Percentiles rank a stretch among this genome's conserved stretches.
Evolutionary conservation across 2,113 vertebrate genomes (phyloP).

Genomic region (Hippopotamus amphibius): DNA sequence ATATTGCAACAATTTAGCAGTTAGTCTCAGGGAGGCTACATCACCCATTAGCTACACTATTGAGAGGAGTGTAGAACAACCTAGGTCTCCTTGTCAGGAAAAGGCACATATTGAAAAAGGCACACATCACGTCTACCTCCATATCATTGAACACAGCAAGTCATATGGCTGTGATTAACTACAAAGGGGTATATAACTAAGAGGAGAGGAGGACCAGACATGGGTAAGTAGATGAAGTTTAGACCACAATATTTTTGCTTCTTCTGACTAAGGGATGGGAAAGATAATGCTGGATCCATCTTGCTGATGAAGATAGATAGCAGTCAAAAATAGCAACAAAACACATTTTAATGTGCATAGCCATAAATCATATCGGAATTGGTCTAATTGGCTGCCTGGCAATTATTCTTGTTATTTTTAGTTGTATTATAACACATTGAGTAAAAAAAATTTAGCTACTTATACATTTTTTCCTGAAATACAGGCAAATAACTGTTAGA

Average conservation of each 20-base stretch:
- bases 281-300: not conserved
- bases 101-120: not conserved
- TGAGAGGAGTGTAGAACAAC: not conserved
- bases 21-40: too few relatives aligned
- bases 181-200: fast-evolving
- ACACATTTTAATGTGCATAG: not conserved
- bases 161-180: not conserved
- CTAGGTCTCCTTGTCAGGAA: not conserved
- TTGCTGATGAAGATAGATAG: not conserved
- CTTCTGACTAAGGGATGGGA: not conserved
- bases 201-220: not conserved
- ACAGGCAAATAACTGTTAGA: not conserved
- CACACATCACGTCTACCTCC: not conserved
- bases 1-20: not conserved
- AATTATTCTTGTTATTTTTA: not conserved
- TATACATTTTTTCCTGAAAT: not conserved
- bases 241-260: not conserved
- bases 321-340: not conserved
- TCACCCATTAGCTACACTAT: not conserved
- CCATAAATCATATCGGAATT: not conserved
- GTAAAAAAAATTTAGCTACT: not conserved
- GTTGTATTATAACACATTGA: not conserved
- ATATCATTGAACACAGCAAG: not conserved
- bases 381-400: not conserved
- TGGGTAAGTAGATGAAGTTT: not conserved